Base-by-base conservation (phyloP, 2,888 invertebrate genomes). In the Spilosoma lubricipeda region DNA sequence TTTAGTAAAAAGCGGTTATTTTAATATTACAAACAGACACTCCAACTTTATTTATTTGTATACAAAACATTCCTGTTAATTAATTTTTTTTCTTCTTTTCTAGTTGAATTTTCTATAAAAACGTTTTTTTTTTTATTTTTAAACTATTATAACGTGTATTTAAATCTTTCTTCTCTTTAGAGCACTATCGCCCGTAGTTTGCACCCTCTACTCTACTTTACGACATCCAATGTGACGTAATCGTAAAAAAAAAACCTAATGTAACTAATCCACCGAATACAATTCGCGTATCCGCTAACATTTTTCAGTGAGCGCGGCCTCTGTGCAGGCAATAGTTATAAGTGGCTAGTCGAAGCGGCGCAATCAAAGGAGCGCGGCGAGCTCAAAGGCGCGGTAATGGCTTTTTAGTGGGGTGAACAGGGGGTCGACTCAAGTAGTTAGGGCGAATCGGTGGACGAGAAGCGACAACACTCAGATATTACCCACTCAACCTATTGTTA, bases 311-410 rank as follows among this genome's bases (percentile, higher is more conserved):
- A 42, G 63, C 42, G 7, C 30, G n/a, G 63, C 59, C 27, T 64
- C 70, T 42, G 78, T 83, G 85, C 80, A 84, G 79, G 90, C 90
- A 89, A 91, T 92, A 91, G 92, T 90, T 90, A 91, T 84, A 93
- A 86, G 94, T 92, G 93, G 93, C 87, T 92, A 91, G 92, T 92
- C 90, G 92, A 91, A 91, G 90, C 91, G 91, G 90, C 85, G 89
- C 91, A 90, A 93, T 93, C 93, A 94, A 92, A 92, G 92, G 85
- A 84, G 82, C 81, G 91, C 91, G 92, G 91, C 87, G 86, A 86
- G 92, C 93, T 94, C 94, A 94, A 94, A 94, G 94, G 88, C 89
- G 85, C 85, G 84, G 87, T 94, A 93, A 94, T 94, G 93, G 93
- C 91, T 93, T 93, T 93, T 92, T 92, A 93, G 92, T 89, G 90